Evolutionary conservation across 2,797 vertebrate species (phyloP).

Genomic region (Benthosema pterotum): DNA sequence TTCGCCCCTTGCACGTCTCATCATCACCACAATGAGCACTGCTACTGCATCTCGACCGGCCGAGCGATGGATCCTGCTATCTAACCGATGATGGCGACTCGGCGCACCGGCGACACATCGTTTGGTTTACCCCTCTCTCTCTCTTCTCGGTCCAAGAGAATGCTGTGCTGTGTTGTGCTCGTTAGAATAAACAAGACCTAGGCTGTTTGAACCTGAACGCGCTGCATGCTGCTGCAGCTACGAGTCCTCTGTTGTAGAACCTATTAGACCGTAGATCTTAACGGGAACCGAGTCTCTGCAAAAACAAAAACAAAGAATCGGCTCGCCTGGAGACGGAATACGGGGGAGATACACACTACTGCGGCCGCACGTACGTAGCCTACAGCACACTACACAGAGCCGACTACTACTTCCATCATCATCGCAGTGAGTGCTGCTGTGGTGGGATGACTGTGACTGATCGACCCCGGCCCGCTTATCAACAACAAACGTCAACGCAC

Average conservation of each 20-base stretch:
- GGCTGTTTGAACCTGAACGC: background rate
- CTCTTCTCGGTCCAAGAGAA: too few relatives aligned
- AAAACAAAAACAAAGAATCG: slow-evolving; percentile 7
- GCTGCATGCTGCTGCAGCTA: background rate
- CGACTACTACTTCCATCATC: too few relatives aligned
- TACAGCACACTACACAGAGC: background rate
- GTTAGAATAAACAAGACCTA: slow-evolving; percentile 1
- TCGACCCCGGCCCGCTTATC: slow-evolving; percentile 22
- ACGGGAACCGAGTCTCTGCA: too few relatives aligned
- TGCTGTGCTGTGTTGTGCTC: too few relatives aligned
- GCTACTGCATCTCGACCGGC: slow-evolving; percentile 42
- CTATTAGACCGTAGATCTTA: too few relatives aligned
- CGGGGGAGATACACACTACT: slow-evolving; percentile 1
- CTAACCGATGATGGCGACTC: background rate
- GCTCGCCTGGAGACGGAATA: slow-evolving; percentile 22
- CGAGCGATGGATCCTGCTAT: slow-evolving; percentile 16
- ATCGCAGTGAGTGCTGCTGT: slow-evolving; percentile 30
- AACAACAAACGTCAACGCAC: slow-evolving; percentile 3
- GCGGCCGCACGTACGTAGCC: too few relatives aligned
- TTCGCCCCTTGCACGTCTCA: slow-evolving; percentile 35
- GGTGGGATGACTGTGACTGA: slow-evolving; percentile 5
- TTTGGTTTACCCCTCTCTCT: background rate
- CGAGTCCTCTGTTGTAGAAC: too few relatives aligned
- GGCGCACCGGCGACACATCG: background rate
- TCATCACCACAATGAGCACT: slow-evolving; percentile 38